Conservation (phyloP, 2,113 vertebrate species). For the Rhodinocichla rosea region DNA sequence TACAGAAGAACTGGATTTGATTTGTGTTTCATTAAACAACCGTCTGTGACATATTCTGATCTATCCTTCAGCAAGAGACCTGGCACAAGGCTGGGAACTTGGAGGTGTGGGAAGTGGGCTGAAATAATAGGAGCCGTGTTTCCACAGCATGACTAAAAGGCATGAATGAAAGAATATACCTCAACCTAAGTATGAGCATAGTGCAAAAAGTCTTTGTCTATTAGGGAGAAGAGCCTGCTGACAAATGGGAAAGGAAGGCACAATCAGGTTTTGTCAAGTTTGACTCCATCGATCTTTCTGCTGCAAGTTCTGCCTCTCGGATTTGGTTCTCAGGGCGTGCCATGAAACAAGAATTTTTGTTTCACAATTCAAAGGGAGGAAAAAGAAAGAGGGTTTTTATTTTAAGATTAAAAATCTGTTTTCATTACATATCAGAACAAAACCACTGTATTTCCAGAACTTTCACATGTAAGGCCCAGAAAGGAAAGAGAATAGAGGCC, state of each 20-base stretch:
- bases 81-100: neutral
- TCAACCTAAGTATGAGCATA: neutral
- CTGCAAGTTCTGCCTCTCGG: conserved; percentile 28
- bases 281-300: conserved; percentile 39
- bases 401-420: neutral
- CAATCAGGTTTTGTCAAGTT: conserved; percentile 47
- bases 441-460: neutral
- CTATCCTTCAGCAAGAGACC: neutral
- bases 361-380: neutral
- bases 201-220: conserved; percentile 22
- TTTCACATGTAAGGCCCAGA: neutral
- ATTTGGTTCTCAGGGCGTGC: neutral
- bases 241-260: conserved; percentile 31
- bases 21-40: neutral
- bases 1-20: neutral
- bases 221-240: conserved; percentile 21
- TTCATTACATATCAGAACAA: neutral
- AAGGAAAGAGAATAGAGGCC: neutral
- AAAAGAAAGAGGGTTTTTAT: neutral
- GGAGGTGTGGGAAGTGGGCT: neutral
- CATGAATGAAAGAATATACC: conserved; percentile 34
- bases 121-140: neutral
- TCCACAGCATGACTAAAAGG: neutral
- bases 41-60: neutral
- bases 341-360: neutral